These are phyloP conservation scores for Drosophila melanosoma DNA, from an alignment of 2,888 invertebrate genomes.

Conservation along the genomic window DNA sequence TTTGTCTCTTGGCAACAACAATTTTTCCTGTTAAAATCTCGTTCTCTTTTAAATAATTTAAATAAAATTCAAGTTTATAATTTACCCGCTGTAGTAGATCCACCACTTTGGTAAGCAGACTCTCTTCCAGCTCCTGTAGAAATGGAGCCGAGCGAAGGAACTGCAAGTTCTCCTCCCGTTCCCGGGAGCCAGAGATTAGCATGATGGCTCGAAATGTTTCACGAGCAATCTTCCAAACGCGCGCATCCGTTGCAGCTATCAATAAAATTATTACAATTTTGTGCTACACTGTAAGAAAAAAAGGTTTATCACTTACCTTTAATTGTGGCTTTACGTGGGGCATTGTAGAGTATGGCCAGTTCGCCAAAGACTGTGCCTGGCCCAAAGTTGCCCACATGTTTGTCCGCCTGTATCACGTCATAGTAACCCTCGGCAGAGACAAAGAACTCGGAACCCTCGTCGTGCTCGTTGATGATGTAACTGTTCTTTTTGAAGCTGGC, in stretches of 20 bases:
- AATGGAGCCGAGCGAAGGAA: slow-evolving; percentile 93
- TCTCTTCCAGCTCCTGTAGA: slow-evolving; percentile 89
- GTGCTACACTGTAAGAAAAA: background rate
- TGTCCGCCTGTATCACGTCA: slow-evolving; percentile 93
- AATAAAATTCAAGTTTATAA: background rate
- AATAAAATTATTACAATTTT: background rate
- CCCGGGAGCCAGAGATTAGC: slow-evolving; percentile 93
- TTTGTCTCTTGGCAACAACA: background rate
- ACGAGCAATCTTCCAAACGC: slow-evolving; percentile 95
- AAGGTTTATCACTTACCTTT: slow-evolving; percentile 86
- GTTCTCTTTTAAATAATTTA: background rate
- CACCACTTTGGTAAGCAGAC: slow-evolving; percentile 92
- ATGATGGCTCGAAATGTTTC: slow-evolving; percentile 95
- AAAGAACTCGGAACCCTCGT: slow-evolving; percentile 93
- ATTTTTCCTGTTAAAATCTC: background rate
- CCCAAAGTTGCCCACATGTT: slow-evolving; percentile 91
- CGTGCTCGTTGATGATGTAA: slow-evolving; percentile 92
- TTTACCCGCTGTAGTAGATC: slow-evolving; percentile 93
- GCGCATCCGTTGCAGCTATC: slow-evolving; percentile 90
- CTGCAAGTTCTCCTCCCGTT: slow-evolving; percentile 93
- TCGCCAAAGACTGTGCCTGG: slow-evolving; percentile 95
- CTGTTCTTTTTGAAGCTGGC: slow-evolving; percentile 89
- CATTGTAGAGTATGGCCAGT: slow-evolving; percentile 96
- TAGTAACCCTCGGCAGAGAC: slow-evolving; percentile 94
- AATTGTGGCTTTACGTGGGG: slow-evolving; percentile 95